Base-by-base conservation (phyloP, 64 coral and sea anemone genomes). In the Montipora capricornis region DNA sequence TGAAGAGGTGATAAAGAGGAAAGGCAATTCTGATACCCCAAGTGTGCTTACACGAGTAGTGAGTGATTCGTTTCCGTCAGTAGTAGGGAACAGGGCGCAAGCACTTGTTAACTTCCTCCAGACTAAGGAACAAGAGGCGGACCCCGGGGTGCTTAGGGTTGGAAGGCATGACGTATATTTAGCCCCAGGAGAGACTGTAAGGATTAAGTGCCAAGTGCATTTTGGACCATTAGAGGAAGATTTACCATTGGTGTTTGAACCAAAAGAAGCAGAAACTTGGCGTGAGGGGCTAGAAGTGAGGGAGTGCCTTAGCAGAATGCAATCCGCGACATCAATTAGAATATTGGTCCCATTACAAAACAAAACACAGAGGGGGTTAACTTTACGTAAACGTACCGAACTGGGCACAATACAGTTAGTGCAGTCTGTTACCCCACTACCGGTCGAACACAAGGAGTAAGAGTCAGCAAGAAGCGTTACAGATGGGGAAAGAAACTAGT, bases 81-180 rank as follows among this genome's bases (percentile, higher is more conserved):
- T 67, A 8, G 26, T 4, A 44, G 82, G 22, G 60, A 57, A 15
- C 14, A 26, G 37, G 22, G 82, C 19, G 17, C 19, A 7, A 20
- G 55, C 82, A 6, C 47, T 85, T 50, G 68, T 85, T 85, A 85
- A 85, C 22, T 46, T 85, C 68, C 16, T 85, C 22, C 82, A 85
- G 60, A 68, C 73, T 44, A 75, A 75, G 73, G 26, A 75, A 46
- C 8, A 75, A 22, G 73, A 75, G 29, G 24, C 73, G 47, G 26
- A 75, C 24, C 47, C 10, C 24, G 73, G 73, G 7, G 73, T 75
- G 24, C 24, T 75, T 46, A 75, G 73, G 13, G 44, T 45, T 9
- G 29, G 73, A 46, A 75, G 26, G 73, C 73, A 75, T 46, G 73
- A 75, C 37, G 1, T 75, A 44, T 22, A 75, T 46, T 29, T 75